Conservation (phyloP, 2,113 vertebrate genomes). For the Tychaedon coryphoeus region DNA sequence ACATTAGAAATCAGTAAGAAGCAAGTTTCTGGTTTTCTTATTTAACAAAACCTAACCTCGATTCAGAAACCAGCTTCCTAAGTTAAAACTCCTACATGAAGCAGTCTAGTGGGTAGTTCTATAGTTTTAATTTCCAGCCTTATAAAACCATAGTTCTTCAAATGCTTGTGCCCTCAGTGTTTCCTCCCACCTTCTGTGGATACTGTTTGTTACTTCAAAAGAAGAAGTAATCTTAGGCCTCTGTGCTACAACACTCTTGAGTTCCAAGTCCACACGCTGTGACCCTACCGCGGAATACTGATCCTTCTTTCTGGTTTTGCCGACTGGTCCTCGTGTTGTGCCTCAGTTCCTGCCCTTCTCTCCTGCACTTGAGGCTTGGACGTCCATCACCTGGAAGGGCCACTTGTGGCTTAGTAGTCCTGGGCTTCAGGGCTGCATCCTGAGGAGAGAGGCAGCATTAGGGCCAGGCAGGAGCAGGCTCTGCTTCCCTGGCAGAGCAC, state of each 20-base stretch:
- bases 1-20: background rate
- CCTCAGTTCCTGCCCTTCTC: background rate
- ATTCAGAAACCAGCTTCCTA: background rate
- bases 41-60: background rate
- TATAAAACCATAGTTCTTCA: conserved; percentile 22
- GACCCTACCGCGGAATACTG: background rate
- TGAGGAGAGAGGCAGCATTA: background rate
- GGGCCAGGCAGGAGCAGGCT: background rate
- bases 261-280: background rate
- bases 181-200: background rate
- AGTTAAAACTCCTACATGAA: background rate
- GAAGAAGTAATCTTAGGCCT: background rate
- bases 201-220: conserved; percentile 29
- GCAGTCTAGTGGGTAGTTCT: background rate
- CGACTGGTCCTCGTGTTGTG: background rate
- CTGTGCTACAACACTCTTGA: background rate
- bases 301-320: background rate
- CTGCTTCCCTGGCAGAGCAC: background rate
- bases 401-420: background rate
- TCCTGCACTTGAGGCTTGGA: background rate
- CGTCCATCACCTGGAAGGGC: background rate
- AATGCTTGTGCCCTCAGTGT: conserved; percentile 13
- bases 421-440: background rate
- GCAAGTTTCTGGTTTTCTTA: background rate
- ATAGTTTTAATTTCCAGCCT: background rate